Conservation (phyloP, 2,113 vertebrate species). For the Athene cunicularia region DNA sequence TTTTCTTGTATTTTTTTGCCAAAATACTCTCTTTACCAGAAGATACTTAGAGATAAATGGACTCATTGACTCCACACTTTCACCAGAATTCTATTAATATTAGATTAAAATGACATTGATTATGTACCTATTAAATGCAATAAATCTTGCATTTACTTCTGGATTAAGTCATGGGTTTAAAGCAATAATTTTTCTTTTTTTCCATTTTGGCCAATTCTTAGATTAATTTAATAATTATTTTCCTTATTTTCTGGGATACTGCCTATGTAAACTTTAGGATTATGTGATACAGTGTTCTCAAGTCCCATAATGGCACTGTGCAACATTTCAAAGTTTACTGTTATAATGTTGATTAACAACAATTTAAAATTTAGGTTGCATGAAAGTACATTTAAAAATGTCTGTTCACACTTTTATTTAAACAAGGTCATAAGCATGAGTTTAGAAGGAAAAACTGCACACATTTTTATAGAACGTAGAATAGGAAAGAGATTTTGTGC, state of each 20-base stretch:
- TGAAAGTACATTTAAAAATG: background rate
- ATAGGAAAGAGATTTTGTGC: background rate
- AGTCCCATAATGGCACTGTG: background rate
- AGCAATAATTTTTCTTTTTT: background rate
- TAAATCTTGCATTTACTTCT: background rate
- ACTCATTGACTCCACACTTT: background rate
- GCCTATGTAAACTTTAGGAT: background rate
- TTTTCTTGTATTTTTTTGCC: background rate
- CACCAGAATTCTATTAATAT: background rate
- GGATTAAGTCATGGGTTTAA: background rate
- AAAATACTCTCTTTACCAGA: background rate
- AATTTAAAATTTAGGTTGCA: background rate
- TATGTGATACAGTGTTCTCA: background rate
- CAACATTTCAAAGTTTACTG: background rate
- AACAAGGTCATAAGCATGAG: background rate
- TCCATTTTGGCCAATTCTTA: background rate
- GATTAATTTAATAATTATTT: background rate
- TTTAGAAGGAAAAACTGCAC: background rate
- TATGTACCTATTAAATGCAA: background rate
- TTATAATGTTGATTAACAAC: background rate
- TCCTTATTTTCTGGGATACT: background rate
- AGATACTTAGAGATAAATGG: background rate
- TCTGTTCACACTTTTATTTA: background rate
- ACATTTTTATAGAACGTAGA: background rate
- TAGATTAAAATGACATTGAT: background rate